A percentile compares a stretch with the other conserved stretches of the same genome.
Conservation (phyloP, 2,113 vertebrate species). For the Cyprinodon brontotheroides region DNA sequence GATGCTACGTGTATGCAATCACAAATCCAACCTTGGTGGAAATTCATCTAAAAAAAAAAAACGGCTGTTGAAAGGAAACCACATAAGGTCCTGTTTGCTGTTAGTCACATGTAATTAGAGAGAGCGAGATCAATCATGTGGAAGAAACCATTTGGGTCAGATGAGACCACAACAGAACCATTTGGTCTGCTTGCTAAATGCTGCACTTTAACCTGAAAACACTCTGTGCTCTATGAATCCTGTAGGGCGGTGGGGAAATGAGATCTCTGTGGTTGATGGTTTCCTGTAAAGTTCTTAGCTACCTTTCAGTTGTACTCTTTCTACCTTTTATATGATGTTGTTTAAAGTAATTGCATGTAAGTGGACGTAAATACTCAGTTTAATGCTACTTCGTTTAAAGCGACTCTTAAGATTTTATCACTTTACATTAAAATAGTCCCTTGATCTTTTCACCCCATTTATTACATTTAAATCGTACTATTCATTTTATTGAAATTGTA, state of each 20-base stretch:
- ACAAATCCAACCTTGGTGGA: neutral
- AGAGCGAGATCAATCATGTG: neutral
- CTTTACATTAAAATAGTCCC: too few species aligned
- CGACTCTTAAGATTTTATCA: neutral
- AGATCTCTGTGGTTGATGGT: neutral
- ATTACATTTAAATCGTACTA: too few species aligned
- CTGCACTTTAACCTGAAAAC: neutral
- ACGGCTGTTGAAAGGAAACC: neutral
- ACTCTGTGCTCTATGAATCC: neutral
- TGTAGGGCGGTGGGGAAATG: too few species aligned
- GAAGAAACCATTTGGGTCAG: neutral
- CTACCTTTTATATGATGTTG: too few species aligned
- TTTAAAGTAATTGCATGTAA: too few species aligned
- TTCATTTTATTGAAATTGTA: neutral
- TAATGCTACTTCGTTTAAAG: neutral
- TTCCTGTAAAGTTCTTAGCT: neutral
- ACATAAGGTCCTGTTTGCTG: neutral
- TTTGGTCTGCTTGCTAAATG: neutral
- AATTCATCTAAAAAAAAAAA: neutral
- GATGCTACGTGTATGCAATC: neutral
- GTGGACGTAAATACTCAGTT: too few species aligned
- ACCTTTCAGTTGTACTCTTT: neutral
- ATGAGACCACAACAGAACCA: neutral
- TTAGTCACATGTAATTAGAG: neutral
- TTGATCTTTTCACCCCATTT: too few species aligned